Conservation (phyloP, 1,140 invertebrate genomes). For the Polyergus mexicanus region DNA sequence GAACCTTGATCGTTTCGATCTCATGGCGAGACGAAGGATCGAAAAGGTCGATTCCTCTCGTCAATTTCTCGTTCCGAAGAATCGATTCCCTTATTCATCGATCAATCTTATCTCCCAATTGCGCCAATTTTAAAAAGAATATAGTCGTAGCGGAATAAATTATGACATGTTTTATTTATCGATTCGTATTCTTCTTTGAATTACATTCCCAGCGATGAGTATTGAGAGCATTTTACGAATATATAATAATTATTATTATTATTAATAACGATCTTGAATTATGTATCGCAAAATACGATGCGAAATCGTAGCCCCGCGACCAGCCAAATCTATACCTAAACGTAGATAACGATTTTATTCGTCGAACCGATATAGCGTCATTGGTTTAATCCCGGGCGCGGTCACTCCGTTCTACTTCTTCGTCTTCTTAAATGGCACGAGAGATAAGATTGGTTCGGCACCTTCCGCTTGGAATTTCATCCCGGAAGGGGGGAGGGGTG, state of each 20-base stretch:
- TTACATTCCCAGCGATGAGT: slow-evolving; percentile 27
- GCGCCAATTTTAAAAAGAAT: neutral
- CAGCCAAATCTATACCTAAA: slow-evolving; percentile 31
- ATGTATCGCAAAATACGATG: neutral
- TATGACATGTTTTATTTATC: slow-evolving; percentile 16
- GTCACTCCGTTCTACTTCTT: slow-evolving; percentile 75
- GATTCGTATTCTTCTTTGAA: neutral
- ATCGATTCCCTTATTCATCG: neutral
- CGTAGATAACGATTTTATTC: slow-evolving; percentile 57
- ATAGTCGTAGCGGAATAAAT: neutral
- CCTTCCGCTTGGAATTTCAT: slow-evolving; percentile 75
- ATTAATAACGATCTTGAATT: slow-evolving; percentile 10
- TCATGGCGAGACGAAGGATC: neutral
- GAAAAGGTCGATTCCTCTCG: neutral
- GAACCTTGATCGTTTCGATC: slow-evolving; percentile 67
- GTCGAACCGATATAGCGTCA: slow-evolving; percentile 52
- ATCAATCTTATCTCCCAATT: neutral
- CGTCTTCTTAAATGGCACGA: slow-evolving; percentile 74
- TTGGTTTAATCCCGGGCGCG: slow-evolving; percentile 75
- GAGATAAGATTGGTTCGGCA: slow-evolving; percentile 76
- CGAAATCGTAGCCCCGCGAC: slow-evolving; percentile 18
- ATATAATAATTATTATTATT: neutral
- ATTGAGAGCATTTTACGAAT: slow-evolving; percentile 32
- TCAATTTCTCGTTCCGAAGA: slow-evolving; percentile 15
- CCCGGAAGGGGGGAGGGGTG: neutral